phyloP scores from a whole-genome alignment of 2,888 invertebrate species.

The Eremobia ochroleuca region DNA sequence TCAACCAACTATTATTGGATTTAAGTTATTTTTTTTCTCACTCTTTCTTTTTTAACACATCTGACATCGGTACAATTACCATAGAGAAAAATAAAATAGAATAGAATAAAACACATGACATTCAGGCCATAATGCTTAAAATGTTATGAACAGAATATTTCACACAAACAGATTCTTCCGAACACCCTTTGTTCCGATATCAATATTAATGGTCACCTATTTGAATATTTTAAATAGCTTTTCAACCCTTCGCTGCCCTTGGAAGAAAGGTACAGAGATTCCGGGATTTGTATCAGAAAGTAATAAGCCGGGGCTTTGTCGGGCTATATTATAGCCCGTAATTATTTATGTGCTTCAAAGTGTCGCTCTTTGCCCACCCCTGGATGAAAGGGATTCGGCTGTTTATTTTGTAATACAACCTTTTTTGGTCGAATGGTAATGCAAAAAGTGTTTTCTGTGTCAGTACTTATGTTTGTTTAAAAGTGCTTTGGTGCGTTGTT shows the following conservation, averaged over 20 bases:
- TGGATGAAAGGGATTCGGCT: conserved; percentile 26
- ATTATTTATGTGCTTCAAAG: conserved; percentile 58
- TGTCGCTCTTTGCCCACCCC: conserved; percentile 29
- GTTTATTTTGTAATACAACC: conserved; percentile 37
- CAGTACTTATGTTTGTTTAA: not conserved
- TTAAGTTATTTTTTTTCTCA: too few species aligned
- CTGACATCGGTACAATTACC: too few species aligned
- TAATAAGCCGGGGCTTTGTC: conserved; percentile 52
- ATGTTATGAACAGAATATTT: conserved; percentile 10
- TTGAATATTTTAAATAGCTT: conserved; percentile 62
- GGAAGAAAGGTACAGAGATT: conserved; percentile 53
- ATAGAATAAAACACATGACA: too few species aligned
- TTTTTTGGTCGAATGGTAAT: conserved; percentile 14
- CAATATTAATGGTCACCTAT: conserved; percentile 60
- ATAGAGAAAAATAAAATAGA: too few species aligned
- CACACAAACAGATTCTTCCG: conserved; percentile 25
- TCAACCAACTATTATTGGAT: too few species aligned
- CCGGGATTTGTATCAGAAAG: conserved; percentile 56
- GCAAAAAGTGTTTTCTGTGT: not conserved
- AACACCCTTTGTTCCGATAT: conserved; percentile 39
- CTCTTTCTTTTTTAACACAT: too few species aligned
- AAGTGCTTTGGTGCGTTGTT: not conserved
- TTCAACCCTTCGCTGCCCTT: conserved; percentile 47
- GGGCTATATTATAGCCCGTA: conserved; percentile 45
- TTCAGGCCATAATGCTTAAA: not conserved